Percentiles rank a stretch among this genome's conserved stretches.
phyloP scores from a whole-genome alignment of 35 echinoderm and acorn worm genomes.

The Heliocidaris erythrogramma region DNA sequence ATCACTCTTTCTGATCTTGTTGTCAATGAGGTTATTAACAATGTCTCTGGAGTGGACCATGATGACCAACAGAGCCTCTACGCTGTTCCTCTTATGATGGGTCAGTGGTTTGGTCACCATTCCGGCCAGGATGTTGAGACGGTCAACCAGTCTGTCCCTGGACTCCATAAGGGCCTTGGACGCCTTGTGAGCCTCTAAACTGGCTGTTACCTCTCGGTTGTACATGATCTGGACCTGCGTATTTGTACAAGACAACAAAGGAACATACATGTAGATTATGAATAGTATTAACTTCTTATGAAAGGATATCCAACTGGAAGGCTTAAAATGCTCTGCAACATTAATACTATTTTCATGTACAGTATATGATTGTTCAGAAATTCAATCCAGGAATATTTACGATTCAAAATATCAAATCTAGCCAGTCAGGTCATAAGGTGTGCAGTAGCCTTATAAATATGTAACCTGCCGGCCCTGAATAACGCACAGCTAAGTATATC shows the following conservation, averaged over 20 bases:
- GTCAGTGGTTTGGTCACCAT: constrained; percentile 79
- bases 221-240: constrained; percentile 97
- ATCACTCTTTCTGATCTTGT: constrained; percentile 71
- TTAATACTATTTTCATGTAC: no score
- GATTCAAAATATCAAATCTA: no score
- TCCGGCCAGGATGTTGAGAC: constrained; percentile 86
- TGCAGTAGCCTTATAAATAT: no score
- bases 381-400: no score
- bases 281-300: no score
- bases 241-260: no score
- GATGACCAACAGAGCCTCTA: constrained; percentile 97
- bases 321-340: no score
- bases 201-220: constrained; percentile 81
- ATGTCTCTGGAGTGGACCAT: constrained; percentile 97
- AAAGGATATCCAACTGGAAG: no score
- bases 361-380: no score
- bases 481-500: no score
- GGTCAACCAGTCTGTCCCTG: constrained; percentile 68
- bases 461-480: no score
- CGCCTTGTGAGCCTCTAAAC: constrained; percentile 62
- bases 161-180: constrained; percentile 58
- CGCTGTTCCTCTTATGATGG: constrained; percentile 77
- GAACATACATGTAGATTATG: neutral
- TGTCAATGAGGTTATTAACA: constrained; percentile 77
- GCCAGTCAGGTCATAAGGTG: no score